Base-by-base conservation (phyloP, 2,113 vertebrate genomes). In the Mesitornis unicolor region DNA sequence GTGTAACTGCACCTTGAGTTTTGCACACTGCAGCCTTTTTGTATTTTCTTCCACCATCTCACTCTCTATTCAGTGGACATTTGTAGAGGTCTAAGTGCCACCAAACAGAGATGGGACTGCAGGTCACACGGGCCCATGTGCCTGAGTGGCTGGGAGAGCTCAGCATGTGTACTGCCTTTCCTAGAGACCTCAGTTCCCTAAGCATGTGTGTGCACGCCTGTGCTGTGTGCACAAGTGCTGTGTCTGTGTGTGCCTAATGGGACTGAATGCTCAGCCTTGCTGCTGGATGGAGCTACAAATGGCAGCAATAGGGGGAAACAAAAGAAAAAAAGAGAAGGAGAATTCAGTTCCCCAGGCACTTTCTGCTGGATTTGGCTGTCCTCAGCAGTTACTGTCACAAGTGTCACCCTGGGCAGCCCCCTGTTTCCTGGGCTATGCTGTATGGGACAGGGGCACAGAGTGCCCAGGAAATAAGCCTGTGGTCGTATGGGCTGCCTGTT, bases 151-250 rank as follows among this genome's bases (percentile, higher is more conserved):
- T 43, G 47, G 5, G 26, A 75, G 51, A 67, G 9, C 71, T 7
- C 1, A 28, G 51, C 2, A 1, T 14, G 13, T 16, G 11, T n/a
- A 6, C 7, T 43, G 1, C 11, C 10, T 48, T 79, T 54, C 31
- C 36, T 28, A 22, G 7, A 12, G 8, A 56, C 35, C 75, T 79
- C 15, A 48, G 29, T 10, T 69, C 8, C 40, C 7, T 31, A 8
- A 53, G 17, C 29, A 13, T 26, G 3, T 35, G 8, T 38, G n/a
- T 48, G 6, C 24, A 28, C 1, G 7, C 25, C 31, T 43, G 4
- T 5, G 9, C 15, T 68, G 20, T n/a, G 19, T 57, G 4, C 47
- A 19, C 8, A 16, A n/a, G n/a, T n/a, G n/a, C 25, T 25, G 5
- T 20, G 45, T 51, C 7, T 35, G 11, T 14, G 6, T 28, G 18